Conservation (phyloP, 2,888 invertebrate species). For the Pediacus dermestoides region DNA sequence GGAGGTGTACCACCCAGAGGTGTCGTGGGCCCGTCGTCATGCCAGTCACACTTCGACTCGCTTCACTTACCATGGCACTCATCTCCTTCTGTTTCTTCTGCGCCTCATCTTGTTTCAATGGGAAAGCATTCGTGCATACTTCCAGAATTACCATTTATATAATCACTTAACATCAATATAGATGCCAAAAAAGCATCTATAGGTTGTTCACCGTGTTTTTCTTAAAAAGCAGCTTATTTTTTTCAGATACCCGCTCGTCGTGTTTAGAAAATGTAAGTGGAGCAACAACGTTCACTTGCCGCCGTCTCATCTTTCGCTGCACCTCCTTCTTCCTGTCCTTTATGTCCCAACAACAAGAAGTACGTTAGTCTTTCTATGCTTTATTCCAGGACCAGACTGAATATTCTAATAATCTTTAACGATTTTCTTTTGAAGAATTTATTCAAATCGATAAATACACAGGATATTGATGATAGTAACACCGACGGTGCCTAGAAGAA, state of each 20-base stretch:
- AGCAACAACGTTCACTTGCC: conserved; percentile 42
- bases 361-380: conserved; percentile 40
- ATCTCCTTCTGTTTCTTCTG: conserved; percentile 14
- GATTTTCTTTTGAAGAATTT: conserved; percentile 28
- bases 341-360: conserved; percentile 30
- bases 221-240: no score
- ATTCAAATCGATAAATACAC: conserved; percentile 17
- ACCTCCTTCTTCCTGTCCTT: conserved; percentile 45
- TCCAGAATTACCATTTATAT: conserved; percentile 2
- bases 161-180: no score
- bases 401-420: conserved; percentile 37
- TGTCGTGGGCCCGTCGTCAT: conserved; percentile 3
- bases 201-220: no score
- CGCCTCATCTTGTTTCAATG: not conserved
- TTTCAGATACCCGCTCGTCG: no score
- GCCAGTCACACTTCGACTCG: conserved; percentile 26
- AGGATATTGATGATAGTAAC: conserved; percentile 12
- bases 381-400: conserved; percentile 36
- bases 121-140: conserved; percentile 1
- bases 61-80: conserved; percentile 23
- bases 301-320: conserved; percentile 39
- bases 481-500: not conserved
- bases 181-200: no score
- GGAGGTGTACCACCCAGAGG: no score
- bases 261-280: conserved; percentile 27